Base-by-base conservation (phyloP, 2,888 invertebrate species). In the Drosophila formosana region DNA sequence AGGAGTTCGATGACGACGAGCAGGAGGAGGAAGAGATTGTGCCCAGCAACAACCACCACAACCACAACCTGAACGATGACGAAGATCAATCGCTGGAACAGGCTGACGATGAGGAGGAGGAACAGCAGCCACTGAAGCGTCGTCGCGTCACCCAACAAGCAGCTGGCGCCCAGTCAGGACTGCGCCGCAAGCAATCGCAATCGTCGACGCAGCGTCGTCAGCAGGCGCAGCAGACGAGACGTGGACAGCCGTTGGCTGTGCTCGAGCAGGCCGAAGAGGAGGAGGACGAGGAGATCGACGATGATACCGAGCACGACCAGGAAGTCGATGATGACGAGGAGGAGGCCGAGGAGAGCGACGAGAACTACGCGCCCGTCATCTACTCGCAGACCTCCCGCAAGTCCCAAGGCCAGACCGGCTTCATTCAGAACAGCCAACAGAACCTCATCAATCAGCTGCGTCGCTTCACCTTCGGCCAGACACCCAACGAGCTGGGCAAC, bases 391-490 rank as follows among this genome's bases (percentile, higher is more conserved):
- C 82, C 63, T 32, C 77, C 47, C 57, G 75, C 55, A 46, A 64
- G 7, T 50, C 80, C n/a, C 62, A 76, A 43, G 75, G 46, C 8
- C 81, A 84, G 43, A 49, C 80, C 13, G 78, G 74, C 46, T 88
- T 90, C 52, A 85, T 91, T 4, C 90, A 88, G 49, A 88, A 72
- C 5, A 78, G 89, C 7, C 91, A 90, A 34, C 89, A 91, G 62
- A 88, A 58, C 30, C 60, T 90, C 30, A 74, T 90, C 46, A 88
- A 89, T 13, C 90, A 91, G 72, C 78, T 90, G 23, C 80, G 82
- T 18, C 76, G 90, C n/a, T 80, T 91, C 41, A 89, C 89, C 3
- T 78, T 84, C 0, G 87, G 82, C 2, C 89, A 88, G 52, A 70
- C 81, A 0, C 81, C 89, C 37, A 72, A 63, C 9, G 90, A 88